Base-by-base conservation (phyloP, 2,797 vertebrate species). In the Agapornis canus region DNA sequence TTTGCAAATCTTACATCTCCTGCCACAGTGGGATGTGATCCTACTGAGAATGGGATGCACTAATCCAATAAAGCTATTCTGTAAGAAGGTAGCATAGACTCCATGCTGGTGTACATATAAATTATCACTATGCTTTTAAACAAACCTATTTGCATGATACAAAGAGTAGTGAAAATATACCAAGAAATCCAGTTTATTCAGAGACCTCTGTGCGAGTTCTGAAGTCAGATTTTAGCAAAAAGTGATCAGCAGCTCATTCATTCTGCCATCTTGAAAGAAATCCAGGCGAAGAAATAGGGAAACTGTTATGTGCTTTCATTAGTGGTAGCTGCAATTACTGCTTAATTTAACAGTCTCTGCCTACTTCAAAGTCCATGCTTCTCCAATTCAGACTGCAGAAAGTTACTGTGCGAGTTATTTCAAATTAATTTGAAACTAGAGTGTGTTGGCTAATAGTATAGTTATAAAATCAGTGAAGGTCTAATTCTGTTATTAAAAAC, bases 401-500 rank as follows among this genome's bases (percentile, higher is more conserved):
- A 96, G 77, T 95, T 91, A 72, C 79, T 86, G 90, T 64, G 75
- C 91, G 77, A 96, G 59, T 95, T 86, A 95, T 97, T 96, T 92
- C 8, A 19, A 92, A 93, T 94, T 96, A 96, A 95, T 93, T 86
- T 85, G 93, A 96, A 95, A 94, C 66, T 91, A 86, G 90, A 95
- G 64, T 92, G 70, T 84, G 85, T 94, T 79, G 81, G 94, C 84
- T 97, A 89, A 94, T 87, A 85, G 82, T 96, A 78, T 61, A 95
- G 93, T 93, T 96, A 96, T 84, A 80, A 97, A 96, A 94, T 93
- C 94, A 87, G 85, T 93, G 95, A 96, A 96, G 95, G 92, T 94
- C 96, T 95, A 96, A 97, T 96, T 97, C 92, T 54, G 14, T 96
- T 97, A 97, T 96, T 96, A 97, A 98, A 98, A 97, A 96, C 96